Evolutionary conservation across 2,888 invertebrate genomes (phyloP), one percentile per base, ranked within the genome.

Genomic region (Polymixis lichenea): DNA sequence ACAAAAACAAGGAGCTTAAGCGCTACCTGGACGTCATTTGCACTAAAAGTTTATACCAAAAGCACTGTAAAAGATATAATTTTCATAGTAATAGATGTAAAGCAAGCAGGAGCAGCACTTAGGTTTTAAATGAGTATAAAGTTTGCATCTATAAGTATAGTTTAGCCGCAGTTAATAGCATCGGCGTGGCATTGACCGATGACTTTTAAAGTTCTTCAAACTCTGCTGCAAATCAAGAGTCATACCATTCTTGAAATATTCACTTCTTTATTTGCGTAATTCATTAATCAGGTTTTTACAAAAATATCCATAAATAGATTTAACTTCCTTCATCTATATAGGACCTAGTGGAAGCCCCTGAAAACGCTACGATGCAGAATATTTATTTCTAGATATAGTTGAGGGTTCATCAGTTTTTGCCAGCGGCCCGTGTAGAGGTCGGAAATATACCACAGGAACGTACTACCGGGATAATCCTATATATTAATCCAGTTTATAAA

Each of bases 171-270:
- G 70, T 68, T 76, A 65, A 80, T 80, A 83, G 61, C 67, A 75
- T 32, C 75, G 68, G 62, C 22, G 38, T 77, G 72, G 80, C 84
- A 80, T 72, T 83, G 84, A 83, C 83, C 74, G 66, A 66, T 83
- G 83, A 80, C 83, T 77, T 83, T 83, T 80, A 80, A 83, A 80
- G 76, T 74, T 73, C 71, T 69, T 64, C 66, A 25, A 60, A 83
- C 69, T 69, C 13, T 11, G 51, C 9, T 11, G 51, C 9, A 15
- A 60, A 76, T 60, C 72, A 76, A 28, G 46, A 83, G 64, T 25
- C 67, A 4, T 56, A 8, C 56, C 56, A 65, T 64, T 74, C 71
- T 83, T 75, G 38, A 62, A 66, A 56, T 72, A 13, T 73, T 60
- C 15, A 9, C n/a, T 43, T 7, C 22, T 62, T 56, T 51, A 55